These are phyloP conservation scores for Leucophenga montana DNA, from an alignment of 2,888 invertebrate species.

Conservation along the genomic window DNA sequence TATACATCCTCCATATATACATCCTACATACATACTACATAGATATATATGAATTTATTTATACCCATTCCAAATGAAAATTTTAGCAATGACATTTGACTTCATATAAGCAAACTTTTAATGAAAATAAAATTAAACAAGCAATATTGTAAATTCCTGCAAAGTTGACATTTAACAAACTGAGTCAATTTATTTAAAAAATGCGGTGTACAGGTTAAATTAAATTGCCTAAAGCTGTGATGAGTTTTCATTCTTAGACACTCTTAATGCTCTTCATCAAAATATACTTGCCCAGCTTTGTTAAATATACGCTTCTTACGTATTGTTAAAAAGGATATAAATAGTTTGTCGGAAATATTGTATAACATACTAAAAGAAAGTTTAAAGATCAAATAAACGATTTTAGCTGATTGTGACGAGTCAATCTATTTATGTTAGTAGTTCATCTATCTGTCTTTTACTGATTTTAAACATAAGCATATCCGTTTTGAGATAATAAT, in stretches of 20 bases:
- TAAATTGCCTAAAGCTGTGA: too few species aligned
- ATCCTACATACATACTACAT: slow-evolving; percentile 21
- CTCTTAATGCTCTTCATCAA: too few species aligned
- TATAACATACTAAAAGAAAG: too few species aligned
- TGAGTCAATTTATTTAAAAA: background rate
- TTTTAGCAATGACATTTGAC: background rate
- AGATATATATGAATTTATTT: slow-evolving; percentile 26
- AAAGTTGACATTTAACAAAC: background rate
- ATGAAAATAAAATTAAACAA: slow-evolving; percentile 12
- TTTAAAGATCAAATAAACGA: too few species aligned
- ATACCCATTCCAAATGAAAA: slow-evolving; percentile 11
- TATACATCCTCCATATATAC: slow-evolving; percentile 24
- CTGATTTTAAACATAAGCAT: too few species aligned
- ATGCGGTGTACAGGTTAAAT: background rate
- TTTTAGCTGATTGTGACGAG: too few species aligned
- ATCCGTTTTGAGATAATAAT: too few species aligned
- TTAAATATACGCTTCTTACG: slow-evolving; percentile 26
- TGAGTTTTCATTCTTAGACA: too few species aligned
- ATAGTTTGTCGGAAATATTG: too few species aligned
- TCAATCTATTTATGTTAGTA: too few species aligned
- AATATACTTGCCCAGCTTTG: slow-evolving; percentile 28
- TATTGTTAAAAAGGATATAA: too few species aligned
- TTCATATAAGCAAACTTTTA: slow-evolving; percentile 11
- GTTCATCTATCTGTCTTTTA: too few species aligned
- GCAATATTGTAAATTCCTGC: background rate